Evolutionary conservation across 2,888 invertebrate species (phyloP).

Genomic region (Colletes collaris): DNA sequence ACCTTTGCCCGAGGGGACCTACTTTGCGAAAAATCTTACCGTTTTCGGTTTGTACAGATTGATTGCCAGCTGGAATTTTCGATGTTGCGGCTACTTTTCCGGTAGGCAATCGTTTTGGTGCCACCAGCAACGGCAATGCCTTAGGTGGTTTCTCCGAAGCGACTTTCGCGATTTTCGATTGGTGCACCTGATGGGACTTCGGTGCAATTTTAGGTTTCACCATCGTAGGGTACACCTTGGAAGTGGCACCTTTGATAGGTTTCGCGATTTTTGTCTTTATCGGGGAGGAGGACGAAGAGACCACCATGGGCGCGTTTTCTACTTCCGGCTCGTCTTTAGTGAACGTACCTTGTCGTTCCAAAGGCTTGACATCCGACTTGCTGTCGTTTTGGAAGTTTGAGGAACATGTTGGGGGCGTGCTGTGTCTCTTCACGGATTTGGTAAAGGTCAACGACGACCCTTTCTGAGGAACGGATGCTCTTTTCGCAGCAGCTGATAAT

Average conservation of each 20-base stretch:
- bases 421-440: slow-evolving; percentile 76
- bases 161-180: slow-evolving; percentile 68
- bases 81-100: slow-evolving; percentile 26
- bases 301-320: slow-evolving; percentile 78
- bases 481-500: slow-evolving; percentile 67
- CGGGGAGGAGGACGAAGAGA: slow-evolving; percentile 72
- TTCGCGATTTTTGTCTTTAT: slow-evolving; percentile 76
- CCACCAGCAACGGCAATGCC: slow-evolving; percentile 53
- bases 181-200: slow-evolving; percentile 65
- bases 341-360: slow-evolving; percentile 95
- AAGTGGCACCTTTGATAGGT: slow-evolving; percentile 73
- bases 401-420: slow-evolving; percentile 56
- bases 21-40: slow-evolving; percentile 60
- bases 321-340: slow-evolving; percentile 91
- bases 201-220: slow-evolving; percentile 73
- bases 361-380: slow-evolving; percentile 78
- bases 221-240: slow-evolving; percentile 61
- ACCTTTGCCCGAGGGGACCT: slow-evolving; percentile 77
- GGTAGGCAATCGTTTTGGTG: slow-evolving; percentile 57
- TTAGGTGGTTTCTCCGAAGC: slow-evolving; percentile 70
- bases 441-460: slow-evolving; percentile 73
- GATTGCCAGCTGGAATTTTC: slow-evolving; percentile 51
- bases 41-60: slow-evolving; percentile 67
- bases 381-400: slow-evolving; percentile 53
- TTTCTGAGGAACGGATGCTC: slow-evolving; percentile 76